Conservation (phyloP, 2,113 vertebrate species). For the Saguinus midas region DNA sequence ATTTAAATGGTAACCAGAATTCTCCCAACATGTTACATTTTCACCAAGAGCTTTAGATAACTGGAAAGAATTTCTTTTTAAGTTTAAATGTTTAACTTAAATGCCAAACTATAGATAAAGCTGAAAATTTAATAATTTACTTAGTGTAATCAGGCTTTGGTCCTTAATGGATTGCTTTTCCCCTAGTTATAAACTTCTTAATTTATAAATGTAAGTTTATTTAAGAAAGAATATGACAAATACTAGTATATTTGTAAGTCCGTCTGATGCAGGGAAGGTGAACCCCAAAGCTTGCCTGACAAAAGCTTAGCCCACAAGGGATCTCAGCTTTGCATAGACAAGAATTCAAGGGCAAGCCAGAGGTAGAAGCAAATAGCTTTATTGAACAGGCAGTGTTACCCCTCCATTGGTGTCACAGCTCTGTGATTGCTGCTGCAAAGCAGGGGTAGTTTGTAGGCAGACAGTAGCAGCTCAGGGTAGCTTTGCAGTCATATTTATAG, state of each 20-base stretch:
- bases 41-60: neutral
- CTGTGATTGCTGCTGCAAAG: no score
- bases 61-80: neutral
- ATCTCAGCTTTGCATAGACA: no score
- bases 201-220: neutral
- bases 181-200: neutral
- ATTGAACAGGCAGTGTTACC: no score
- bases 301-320: no score
- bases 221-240: conserved; percentile 17
- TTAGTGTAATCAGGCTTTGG: neutral
- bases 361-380: no score
- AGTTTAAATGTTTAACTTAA: conserved; percentile 34
- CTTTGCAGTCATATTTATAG: no score
- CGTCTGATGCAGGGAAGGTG: neutral
- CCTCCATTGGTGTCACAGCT: no score
- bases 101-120: neutral
- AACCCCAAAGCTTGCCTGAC: no score
- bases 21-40: conserved; percentile 33
- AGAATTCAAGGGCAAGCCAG: no score
- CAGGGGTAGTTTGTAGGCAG: no score
- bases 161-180: neutral
- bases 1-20: conserved; percentile 69
- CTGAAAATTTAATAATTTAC: conserved; percentile 13
- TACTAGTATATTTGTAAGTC: neutral
- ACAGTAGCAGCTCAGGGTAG: no score